Conservation (phyloP, 2,797 vertebrate species). For the Sebastes diaconus region DNA sequence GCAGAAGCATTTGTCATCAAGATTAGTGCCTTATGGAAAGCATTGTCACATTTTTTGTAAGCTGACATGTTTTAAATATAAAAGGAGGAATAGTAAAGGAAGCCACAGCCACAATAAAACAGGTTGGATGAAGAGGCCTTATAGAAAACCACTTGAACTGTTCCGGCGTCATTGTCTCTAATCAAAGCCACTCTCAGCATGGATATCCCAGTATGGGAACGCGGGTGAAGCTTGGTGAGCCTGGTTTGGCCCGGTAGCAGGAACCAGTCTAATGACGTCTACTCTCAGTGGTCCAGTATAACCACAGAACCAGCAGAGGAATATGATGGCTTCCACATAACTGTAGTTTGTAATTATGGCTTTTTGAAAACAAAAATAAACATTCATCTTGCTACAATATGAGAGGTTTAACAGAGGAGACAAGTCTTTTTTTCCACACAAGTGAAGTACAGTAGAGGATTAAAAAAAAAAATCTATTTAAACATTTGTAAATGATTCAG, state of each 20-base stretch:
- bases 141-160: neutral
- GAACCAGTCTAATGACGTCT: constrained; percentile 33
- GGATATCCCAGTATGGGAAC: neutral
- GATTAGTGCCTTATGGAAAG: neutral
- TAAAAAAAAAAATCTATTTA: neutral
- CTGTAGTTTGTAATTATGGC: constrained; percentile 59
- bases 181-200: neutral
- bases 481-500: neutral
- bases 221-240: neutral
- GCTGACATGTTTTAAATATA: neutral
- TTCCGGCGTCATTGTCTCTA: neutral
- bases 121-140: neutral
- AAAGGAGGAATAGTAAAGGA: neutral
- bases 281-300: neutral
- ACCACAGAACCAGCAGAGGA: constrained; percentile 47
- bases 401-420: constrained; percentile 2
- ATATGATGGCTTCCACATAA: constrained; percentile 43
- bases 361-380: constrained; percentile 51
- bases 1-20: neutral
- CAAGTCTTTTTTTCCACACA: neutral
- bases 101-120: neutral
- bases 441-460: neutral
- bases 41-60: neutral
- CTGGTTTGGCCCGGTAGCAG: neutral
- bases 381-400: constrained; percentile 7